Base-by-base conservation (phyloP, 2,888 invertebrate genomes). In the Coenonympha glycerion region DNA sequence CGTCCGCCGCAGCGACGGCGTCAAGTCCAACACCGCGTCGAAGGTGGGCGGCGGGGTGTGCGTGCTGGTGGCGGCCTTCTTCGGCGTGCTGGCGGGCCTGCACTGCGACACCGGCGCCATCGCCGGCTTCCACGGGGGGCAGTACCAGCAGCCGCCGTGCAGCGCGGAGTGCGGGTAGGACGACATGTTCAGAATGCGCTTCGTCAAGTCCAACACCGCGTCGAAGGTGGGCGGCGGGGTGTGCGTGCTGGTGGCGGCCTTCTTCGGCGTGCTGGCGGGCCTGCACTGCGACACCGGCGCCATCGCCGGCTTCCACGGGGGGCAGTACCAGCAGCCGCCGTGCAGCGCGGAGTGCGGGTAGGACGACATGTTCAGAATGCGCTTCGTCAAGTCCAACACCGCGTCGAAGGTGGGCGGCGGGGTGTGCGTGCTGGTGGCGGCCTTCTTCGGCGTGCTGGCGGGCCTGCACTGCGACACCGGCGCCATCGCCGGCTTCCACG, bases 21-120 rank as follows among this genome's bases (percentile, higher is more conserved):
- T 85, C n/a, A 84, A 84, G 41, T 70, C 76, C 0, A 73, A 61
- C 56, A 84, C 85, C 0, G 82, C 84, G 0, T 71, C 84, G 0
- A 71, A 72, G 2, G 84, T 83, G 1, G 83, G 78, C 0, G 84
- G 76, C 0, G 69, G 75, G 3, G 67, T 74, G n/a, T 74, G 79
- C 0, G 49, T 73, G 2, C 58, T 77, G 3, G 75, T 76, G 8
- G 71, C 74, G 0, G 58, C 65, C 0, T 65, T 79, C 53, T 74
- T 80, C 56, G 53, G 62, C 0, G 73, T 70, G 0, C 57, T 84
- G 16, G 65, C 78, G 0, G 58, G 58, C 0, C 56, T 83, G 1
- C 47, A 64, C 52, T 86, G 86, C 36, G 59, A 62, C n/a, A 55
- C 64, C 0, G 68, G 65, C 0, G 55, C 55, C 1, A 61, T 82